Percentiles rank a stretch among this genome's conserved stretches.
phyloP scores from a whole-genome alignment of 2,113 vertebrate species.

The Abramis brama region DNA sequence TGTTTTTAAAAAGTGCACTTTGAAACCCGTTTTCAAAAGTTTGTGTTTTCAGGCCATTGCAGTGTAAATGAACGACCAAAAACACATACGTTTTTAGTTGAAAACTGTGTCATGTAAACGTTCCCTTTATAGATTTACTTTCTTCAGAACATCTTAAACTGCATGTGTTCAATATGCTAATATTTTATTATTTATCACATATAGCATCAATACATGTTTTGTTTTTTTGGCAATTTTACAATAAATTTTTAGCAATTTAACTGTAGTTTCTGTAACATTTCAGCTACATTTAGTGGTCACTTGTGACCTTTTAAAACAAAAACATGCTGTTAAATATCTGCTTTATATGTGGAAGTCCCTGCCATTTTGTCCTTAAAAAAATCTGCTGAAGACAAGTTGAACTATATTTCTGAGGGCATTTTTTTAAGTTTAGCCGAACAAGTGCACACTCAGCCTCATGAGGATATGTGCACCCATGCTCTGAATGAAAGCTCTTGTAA shows the following conservation, averaged over 20 bases:
- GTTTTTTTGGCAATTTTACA: background rate
- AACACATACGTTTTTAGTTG: no score
- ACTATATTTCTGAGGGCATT: background rate
- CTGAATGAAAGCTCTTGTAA: constrained; percentile 22
- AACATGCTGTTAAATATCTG: background rate
- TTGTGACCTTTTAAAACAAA: background rate
- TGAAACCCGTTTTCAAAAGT: no score
- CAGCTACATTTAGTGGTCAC: background rate
- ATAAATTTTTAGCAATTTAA: no score
- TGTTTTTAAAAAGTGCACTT: no score
- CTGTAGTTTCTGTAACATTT: no score
- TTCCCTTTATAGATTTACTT: background rate
- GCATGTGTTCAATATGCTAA: background rate
- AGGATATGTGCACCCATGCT: background rate
- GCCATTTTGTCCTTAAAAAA: no score
- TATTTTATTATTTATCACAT: background rate
- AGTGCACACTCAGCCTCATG: background rate
- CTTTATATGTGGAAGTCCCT: no score
- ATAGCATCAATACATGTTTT: background rate
- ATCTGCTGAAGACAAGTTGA: background rate
- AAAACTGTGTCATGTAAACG: no score
- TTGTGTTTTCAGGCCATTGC: no score
- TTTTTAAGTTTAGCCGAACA: background rate
- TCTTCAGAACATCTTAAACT: background rate
- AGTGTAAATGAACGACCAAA: no score